Evolutionary conservation across 1,140 invertebrate species (phyloP), one percentile per base, ranked within the genome.

Genomic region (Eumeta japonica): DNA sequence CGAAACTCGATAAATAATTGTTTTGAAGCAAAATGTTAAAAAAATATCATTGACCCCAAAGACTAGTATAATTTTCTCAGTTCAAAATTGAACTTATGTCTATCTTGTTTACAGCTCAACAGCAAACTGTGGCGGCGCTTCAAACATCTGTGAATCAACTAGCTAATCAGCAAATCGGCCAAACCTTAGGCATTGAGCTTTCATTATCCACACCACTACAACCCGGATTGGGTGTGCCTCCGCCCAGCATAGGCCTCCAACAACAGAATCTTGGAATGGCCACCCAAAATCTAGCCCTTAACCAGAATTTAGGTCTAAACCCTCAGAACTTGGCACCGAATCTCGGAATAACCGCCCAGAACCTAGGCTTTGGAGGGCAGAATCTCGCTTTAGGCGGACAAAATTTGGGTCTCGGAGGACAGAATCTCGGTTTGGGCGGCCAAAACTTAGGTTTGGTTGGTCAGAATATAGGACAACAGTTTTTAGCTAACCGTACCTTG

Each of bases 231-330:
- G 15, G 47, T 35, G 11, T 20, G 30, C 10, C 41, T 43, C 2
- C 55, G 7, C 2, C 54, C 5, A 33, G 16, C 31, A 10, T 53
- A 39, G 51, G 49, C 34, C 49, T 61, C 7, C 52, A 53, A 35
- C 61, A 57, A 16, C 61, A 63, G 45, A 59, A 56, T 41, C 52
- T 61, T 3, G 52, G 48, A 19, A 47, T 60, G 16, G 42, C 51
- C 12, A 37, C 52, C 7, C 62, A 62, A 40, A 64, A 63, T 38
- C 42, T 61, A 15, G 54, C 42, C 10, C 56, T 67, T 35, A 62
- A 64, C 31, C 66, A 71, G 52, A 64, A 66, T 36, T n/a, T n/a
- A n/a, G n/a, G n/a, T n/a, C 52, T 67, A 15, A 70, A 66, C 55
- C 51, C 55, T 3, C 66, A 65, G 41, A 66, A 63, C 48, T 45